Base-by-base conservation (phyloP, 2,888 invertebrate species). In the Heliconius ismenius region DNA sequence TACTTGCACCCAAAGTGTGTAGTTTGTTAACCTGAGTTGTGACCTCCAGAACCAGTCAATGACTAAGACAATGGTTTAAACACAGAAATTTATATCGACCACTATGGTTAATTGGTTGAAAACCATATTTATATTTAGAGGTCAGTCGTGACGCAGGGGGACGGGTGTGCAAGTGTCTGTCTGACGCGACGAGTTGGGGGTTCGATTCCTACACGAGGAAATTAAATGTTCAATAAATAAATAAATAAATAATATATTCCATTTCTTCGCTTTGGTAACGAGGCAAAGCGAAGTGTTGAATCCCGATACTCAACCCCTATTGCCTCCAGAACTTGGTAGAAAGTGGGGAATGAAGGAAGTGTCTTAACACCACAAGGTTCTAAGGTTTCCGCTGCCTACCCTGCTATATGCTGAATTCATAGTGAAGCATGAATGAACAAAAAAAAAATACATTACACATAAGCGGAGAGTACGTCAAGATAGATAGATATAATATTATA, bases 31-130 rank as follows among this genome's bases (percentile, higher is more conserved):
- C 73, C 73, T 43, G 62, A 36, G 18, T 15, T 39, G 26, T 60
- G 73, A 62, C 73, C 73, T 73, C 62, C 39, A 58, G 10, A 62
- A 39, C 72, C 72, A 58, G 72, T 58, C 72, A 72, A 72, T 72
- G 72, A 72, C 72, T 72, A 72, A 21, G 26, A 43, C 15, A 32
- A 60, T 72, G 62, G 62, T 26, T 26, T 26, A 36, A 39, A 60
- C 28, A 11, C 11, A n/a, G 24, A 60, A 60, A 11, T 60, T 60
- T 18, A 54, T n/a, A 54, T 54, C 21, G 54, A n/a, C 9, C 54
- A 54, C 10, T 6, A 18, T 18, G 21, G 10, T 3, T 21, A 54
- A 54, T 54, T 54, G 54, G 54, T 21, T n/a, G 3, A 21, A 54
- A n/a, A 54, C 0, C 7, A 9, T 32, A 32, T 18, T 54, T n/a